Conservation (phyloP, 2,113 vertebrate species). For the Anarhynchus alexandrinus region DNA sequence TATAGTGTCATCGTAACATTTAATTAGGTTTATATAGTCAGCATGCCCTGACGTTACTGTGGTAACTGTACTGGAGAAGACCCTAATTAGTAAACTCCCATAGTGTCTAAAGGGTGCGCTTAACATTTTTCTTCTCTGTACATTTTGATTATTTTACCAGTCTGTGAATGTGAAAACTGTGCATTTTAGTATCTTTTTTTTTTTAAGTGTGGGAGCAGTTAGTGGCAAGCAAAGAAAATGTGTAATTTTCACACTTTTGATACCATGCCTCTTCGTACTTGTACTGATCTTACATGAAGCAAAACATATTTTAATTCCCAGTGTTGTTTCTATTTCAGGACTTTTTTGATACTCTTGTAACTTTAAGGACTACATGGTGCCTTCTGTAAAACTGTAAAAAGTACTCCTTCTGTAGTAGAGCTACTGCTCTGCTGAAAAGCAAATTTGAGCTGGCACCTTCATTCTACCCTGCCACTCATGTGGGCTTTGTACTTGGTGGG, state of each 20-base stretch:
- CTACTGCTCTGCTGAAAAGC: background rate
- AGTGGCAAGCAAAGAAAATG: background rate
- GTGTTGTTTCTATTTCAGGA: background rate
- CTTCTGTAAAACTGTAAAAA: background rate
- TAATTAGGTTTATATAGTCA: conserved; percentile 14
- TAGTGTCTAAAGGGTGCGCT: background rate
- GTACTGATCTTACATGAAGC: background rate
- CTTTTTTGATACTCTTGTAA: background rate
- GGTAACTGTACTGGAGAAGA: background rate
- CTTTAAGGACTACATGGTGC: background rate
- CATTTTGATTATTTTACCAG: background rate
- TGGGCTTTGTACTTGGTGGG: background rate
- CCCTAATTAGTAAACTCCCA: background rate
- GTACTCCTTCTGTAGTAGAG: background rate
- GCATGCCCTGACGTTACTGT: background rate
- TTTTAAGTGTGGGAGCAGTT: background rate
- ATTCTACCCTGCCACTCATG: background rate
- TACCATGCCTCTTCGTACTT: background rate
- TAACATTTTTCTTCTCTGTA: background rate
- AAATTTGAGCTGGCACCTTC: background rate
- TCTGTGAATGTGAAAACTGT: background rate
- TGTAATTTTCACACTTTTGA: background rate
- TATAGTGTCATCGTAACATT: background rate
- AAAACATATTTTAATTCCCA: background rate
- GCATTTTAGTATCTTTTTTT: background rate